Evolutionary conservation across 2,888 invertebrate genomes (phyloP).

Genomic region (Germaria angustata): DNA sequence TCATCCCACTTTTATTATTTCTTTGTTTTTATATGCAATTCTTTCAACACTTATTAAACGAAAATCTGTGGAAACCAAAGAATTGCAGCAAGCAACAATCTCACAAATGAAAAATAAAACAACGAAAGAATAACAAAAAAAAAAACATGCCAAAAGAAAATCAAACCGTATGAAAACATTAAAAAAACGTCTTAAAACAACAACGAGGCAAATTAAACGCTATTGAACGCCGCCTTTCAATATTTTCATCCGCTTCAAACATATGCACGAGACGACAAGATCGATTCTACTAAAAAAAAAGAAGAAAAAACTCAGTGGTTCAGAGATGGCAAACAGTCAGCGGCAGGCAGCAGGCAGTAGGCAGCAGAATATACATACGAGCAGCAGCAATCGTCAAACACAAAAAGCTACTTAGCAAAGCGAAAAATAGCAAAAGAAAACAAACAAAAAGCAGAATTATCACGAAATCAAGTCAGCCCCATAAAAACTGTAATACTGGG

Average conservation of each 20-base stretch:
- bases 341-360: slow-evolving; percentile 17
- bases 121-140: not conserved
- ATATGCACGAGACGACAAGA: slow-evolving; percentile 78
- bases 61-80: not conserved
- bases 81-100: slow-evolving; percentile 32
- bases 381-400: slow-evolving; percentile 31
- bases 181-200: slow-evolving; percentile 36
- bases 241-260: slow-evolving; percentile 69
- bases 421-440: slow-evolving; percentile 16
- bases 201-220: not conserved
- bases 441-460: slow-evolving; percentile 29
- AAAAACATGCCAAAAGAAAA: slow-evolving; percentile 31
- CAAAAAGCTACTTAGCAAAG: slow-evolving; percentile 31
- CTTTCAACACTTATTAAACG: slow-evolving; percentile 44
- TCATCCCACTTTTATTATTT: slow-evolving; percentile 12
- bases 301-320: slow-evolving; percentile 61
- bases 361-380: slow-evolving; percentile 33
- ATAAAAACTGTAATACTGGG: slow-evolving; percentile 36
- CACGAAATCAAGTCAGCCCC: slow-evolving; percentile 42
- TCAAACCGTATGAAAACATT: slow-evolving; percentile 49
- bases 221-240: slow-evolving; percentile 19
- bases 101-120: too few species aligned
- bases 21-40: slow-evolving; percentile 31
- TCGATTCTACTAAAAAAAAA: slow-evolving; percentile 76
- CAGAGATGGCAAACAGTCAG: slow-evolving; percentile 48